Percentiles rank a stretch among this genome's conserved stretches.
Conservation (phyloP, 2,113 vertebrate species). For the Apodemus speciosus region DNA sequence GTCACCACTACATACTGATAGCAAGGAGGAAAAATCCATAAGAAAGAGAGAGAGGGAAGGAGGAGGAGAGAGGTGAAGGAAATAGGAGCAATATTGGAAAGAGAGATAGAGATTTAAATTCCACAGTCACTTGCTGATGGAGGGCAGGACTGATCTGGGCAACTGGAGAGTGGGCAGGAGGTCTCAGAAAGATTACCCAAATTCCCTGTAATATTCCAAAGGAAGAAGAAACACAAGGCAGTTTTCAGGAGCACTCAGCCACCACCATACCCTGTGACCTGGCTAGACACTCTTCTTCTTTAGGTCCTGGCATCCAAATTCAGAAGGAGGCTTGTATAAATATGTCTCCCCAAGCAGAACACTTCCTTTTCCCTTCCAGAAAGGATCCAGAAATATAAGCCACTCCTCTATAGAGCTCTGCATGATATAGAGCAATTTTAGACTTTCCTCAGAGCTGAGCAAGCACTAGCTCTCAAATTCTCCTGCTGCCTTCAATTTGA, state of each 20-base stretch:
- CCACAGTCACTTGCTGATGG: neutral
- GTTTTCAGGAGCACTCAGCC: neutral
- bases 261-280: neutral
- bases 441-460: neutral
- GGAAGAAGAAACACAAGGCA: neutral
- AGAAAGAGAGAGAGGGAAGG: neutral
- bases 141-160: neutral
- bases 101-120: neutral
- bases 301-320: neutral
- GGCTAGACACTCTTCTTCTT: too few relatives aligned
- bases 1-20: neutral
- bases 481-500: constrained; percentile 33
- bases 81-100: neutral
- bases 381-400: neutral
- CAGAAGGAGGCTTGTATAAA: neutral
- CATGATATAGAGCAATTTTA: neutral
- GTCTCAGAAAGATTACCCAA: neutral
- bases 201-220: neutral
- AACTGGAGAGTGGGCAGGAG: neutral
- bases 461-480: constrained; percentile 30
- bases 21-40: too few relatives aligned
- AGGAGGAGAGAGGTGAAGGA: neutral
- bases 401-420: neutral
- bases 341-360: neutral
- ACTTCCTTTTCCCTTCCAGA: neutral